Conservation (phyloP, 2,797 vertebrate genomes). For the Hydrocynus forskahlii region DNA sequence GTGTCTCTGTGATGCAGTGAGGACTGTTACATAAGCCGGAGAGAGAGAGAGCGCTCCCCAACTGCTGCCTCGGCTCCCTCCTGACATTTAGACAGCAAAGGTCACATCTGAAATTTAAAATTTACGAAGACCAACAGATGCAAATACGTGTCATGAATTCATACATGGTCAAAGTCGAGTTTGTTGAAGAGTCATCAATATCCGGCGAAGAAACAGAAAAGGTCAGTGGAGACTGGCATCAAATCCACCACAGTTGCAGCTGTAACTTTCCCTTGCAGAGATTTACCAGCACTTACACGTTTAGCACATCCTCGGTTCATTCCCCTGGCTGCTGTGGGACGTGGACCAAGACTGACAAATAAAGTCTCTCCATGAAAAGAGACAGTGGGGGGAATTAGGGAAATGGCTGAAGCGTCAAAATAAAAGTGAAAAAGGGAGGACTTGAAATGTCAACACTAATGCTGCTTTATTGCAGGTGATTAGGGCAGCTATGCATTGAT, state of each 20-base stretch:
- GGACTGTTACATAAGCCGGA: conserved; percentile 75
- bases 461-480: not conserved
- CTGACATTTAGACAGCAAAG: conserved; percentile 87
- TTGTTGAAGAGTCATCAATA: conserved; percentile 54
- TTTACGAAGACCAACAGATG: conserved; percentile 76
- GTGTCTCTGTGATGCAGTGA: conserved; percentile 47
- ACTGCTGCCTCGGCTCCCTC: conserved; percentile 73
- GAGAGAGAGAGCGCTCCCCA: conserved; percentile 67
- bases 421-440: conserved; percentile 15
- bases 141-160: conserved; percentile 74
- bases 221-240: not conserved
- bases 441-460: conserved; percentile 10
- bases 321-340: not conserved
- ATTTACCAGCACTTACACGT: not conserved
- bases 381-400: not conserved
- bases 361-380: conserved; percentile 1
- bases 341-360: conserved; percentile 1
- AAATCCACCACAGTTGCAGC: not conserved
- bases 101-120: conserved; percentile 85
- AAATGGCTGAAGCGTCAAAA: conserved; percentile 30
- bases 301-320: not conserved
- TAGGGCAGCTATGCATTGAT: conserved; percentile 1
- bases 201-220: not conserved
- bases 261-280: not conserved
- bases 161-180: conserved; percentile 60